Conservation (phyloP, 2,113 vertebrate species). For the Alectura lathami region DNA sequence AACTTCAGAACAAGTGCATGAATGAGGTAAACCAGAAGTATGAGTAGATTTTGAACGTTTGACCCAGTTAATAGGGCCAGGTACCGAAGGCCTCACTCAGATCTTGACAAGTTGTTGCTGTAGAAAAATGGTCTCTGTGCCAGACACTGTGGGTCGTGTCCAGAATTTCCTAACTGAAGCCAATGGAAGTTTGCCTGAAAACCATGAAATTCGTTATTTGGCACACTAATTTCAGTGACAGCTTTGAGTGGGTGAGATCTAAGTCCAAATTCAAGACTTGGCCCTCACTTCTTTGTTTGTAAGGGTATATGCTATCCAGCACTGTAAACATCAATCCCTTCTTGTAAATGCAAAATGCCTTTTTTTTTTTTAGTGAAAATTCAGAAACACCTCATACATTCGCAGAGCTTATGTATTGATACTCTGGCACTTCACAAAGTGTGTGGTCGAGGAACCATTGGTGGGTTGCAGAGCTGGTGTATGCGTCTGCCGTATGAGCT, state of each 20-base stretch:
- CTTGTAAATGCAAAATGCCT: neutral
- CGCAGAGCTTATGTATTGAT: neutral
- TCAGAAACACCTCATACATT: neutral
- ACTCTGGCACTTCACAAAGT: neutral
- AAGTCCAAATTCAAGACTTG: neutral
- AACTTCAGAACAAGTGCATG: neutral
- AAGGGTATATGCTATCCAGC: neutral
- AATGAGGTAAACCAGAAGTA: neutral
- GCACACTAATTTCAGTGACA: neutral
- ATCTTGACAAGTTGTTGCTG: neutral
- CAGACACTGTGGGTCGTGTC: neutral
- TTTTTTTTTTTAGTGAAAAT: neutral
- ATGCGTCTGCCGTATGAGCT: neutral
- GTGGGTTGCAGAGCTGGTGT: neutral
- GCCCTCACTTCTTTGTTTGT: neutral
- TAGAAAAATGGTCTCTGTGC: neutral
- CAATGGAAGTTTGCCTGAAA: neutral
- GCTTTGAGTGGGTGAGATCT: neutral
- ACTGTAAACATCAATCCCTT: neutral
- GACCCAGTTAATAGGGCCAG: neutral
- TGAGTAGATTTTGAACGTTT: neutral
- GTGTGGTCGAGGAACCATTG: neutral
- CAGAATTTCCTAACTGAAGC: neutral
- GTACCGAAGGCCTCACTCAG: neutral
- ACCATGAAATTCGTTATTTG: neutral